Base-by-base conservation (phyloP, 2,797 vertebrate genomes). In the Platalea minor region DNA sequence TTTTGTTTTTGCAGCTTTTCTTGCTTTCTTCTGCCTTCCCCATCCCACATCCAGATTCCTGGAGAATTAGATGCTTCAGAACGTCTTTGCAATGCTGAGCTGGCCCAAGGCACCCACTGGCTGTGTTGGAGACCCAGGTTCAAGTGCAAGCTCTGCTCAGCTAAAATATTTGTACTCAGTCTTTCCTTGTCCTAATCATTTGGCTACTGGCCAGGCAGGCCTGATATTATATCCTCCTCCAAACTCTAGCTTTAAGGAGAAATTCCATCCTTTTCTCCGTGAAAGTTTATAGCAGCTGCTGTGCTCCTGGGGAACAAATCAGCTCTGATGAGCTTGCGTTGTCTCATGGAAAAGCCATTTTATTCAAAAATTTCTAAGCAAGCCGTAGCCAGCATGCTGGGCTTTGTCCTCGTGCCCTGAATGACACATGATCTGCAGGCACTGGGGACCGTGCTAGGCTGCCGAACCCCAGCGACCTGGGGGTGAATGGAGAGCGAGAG, bases 221-320 rank as follows among this genome's bases (percentile, higher is more conserved):
- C 75, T 60, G 57, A 75, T 80, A 81, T 68, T 91, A 48, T 68
- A 95, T 92, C 76, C 87, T 94, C 61, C 79, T 78, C 82, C 61
- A 28, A 84, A 53, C 65, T 85, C 78, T 92, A 91, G 69, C 60
- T 93, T 85, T 75, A 75, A 85, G 79, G 37, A 89, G 76, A 88
- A 96, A 95, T 96, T 96, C 87, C 89, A 89, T 91, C 79, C 68
- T 91, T 94, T 95, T 73, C 83, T 86, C 33, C 0, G 7, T 79
- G 73, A 93, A 95, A 84, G 91, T 95, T 97, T 95, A 91, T 72
- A 94, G 92, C 94, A 93, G 88, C 91, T 94, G 92, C 87, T 85
- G 41, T 45, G 86, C 73, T 97, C 87, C 96, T 94, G 92, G 92
- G 91, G 88, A 96, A 93, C 85, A 95, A 85, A 95, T 96, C 94